phyloP scores from a whole-genome alignment of 2,797 vertebrate genomes.

The Steatocranus sp. region DNA sequence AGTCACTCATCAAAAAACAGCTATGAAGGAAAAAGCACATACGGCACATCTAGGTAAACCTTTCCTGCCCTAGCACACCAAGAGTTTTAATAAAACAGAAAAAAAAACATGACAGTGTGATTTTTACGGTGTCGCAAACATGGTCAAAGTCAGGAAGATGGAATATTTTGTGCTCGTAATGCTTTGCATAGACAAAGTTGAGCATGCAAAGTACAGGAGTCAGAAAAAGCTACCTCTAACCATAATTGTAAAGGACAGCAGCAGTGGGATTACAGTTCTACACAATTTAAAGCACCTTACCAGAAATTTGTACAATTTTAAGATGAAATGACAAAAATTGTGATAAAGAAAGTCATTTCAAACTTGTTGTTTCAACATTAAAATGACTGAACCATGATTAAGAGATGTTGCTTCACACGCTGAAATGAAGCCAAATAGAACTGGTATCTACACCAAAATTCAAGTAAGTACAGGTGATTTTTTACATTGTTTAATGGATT shows the following conservation, averaged over 20 bases:
- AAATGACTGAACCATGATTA: neutral
- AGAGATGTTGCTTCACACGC: neutral
- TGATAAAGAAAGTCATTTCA: neutral
- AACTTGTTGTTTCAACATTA: neutral
- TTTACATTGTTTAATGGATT: neutral
- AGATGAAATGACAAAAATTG: neutral
- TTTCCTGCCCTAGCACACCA: neutral
- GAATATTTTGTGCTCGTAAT: neutral
- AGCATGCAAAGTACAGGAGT: constrained; percentile 4
- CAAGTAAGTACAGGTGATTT: neutral
- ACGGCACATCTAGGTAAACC: neutral
- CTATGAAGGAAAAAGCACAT: constrained; percentile 1
- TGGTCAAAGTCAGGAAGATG: neutral
- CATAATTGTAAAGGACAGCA: neutral
- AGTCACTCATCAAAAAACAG: constrained; percentile 11
- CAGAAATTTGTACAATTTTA: neutral
- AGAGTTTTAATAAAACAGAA: neutral
- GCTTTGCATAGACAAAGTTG: neutral
- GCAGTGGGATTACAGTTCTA: neutral
- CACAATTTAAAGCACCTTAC: neutral
- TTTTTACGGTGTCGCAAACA: neutral
- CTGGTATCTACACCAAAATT: neutral
- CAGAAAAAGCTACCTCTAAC: neutral
- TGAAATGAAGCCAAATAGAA: neutral
- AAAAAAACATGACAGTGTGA: neutral